These are phyloP conservation scores for Leptoteleia sp. DNA, from an alignment of 1,140 invertebrate species.

Conservation along the genomic window DNA sequence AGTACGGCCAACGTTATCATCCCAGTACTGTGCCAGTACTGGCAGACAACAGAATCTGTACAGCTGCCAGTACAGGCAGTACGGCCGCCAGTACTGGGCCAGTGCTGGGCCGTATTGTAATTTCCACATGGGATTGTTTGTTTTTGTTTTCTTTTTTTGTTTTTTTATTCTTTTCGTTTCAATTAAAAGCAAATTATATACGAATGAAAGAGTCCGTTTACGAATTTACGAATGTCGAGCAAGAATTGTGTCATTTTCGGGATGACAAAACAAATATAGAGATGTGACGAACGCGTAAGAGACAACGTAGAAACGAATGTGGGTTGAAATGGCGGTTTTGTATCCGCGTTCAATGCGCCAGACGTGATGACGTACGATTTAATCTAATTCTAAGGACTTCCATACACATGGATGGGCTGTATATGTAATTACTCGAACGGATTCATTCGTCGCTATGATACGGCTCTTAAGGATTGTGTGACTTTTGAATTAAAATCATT, in stretches of 20 bases:
- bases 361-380: slow-evolving; percentile 74
- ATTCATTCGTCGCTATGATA: slow-evolving; percentile 75
- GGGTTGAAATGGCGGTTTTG: too few species aligned
- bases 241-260: not conserved
- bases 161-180: too few species aligned
- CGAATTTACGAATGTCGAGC: slow-evolving; percentile 1
- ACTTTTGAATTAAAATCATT: slow-evolving; percentile 81
- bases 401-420: slow-evolving; percentile 79
- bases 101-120: too few species aligned
- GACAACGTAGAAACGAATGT: too few species aligned
- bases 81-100: too few species aligned
- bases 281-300: too few species aligned
- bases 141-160: too few species aligned
- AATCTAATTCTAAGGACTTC: slow-evolving; percentile 71
- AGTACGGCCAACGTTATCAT: too few species aligned
- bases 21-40: too few species aligned
- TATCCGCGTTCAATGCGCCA: slow-evolving; percentile 79
- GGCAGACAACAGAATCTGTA: too few species aligned
- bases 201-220: slow-evolving; percentile 1
- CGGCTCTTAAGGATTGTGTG: slow-evolving; percentile 78
- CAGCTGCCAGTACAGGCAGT: too few species aligned
- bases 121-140: too few species aligned
- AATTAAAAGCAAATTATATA: not conserved
- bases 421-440: slow-evolving; percentile 75
- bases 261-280: slow-evolving; percentile 14